Evolutionary conservation across 1,140 invertebrate species (phyloP), one percentile per base, ranked within the genome.

Genomic region (Amyelois transitella): DNA sequence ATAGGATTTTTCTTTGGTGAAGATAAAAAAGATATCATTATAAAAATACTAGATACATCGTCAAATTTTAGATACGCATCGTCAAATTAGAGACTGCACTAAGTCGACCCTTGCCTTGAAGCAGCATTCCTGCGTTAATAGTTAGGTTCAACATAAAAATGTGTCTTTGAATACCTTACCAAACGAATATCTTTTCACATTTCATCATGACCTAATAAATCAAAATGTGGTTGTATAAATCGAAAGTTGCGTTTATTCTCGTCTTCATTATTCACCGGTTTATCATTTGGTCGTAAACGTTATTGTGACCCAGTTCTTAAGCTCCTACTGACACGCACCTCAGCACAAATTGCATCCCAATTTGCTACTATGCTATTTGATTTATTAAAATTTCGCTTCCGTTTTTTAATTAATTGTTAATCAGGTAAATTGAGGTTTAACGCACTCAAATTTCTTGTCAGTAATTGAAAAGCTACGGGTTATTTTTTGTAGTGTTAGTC

Each of bases 261-360:
- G 65, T 74, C 75, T 70, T 69, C 66, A 72, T 74, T 72, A 72
- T 75, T 65, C 60, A 60, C 48, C 56, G 61, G 70, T 65, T 79
- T 79, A 81, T 77, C 78, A 79, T 81, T 74, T 67, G 58, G 65
- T 69, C 66, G 69, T 75, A 75, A 80, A 81, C 51, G 71, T 66
- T 71, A 66, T 68, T 64, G 66, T 67, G 77, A 74, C 77, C 77
- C 64, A 72, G 70, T 80, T 77, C 50, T 14, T 14, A 14, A 14
- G 5, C n/a, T 14, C 48, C 10, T 53, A 54, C 54, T 55, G 66
- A 62, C 77, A 77, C 76, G 76, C 76, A 69, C 72, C 22, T 24
- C 25, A 48, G 25, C 49, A 64, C 66, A 59, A 66, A 59, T 68
- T 67, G 55, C 54, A 57, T 28, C 44, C 47, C 51, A 5, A 28